phyloP scores from a whole-genome alignment of 2,888 invertebrate genomes.

The Linnaemya vulpina region DNA sequence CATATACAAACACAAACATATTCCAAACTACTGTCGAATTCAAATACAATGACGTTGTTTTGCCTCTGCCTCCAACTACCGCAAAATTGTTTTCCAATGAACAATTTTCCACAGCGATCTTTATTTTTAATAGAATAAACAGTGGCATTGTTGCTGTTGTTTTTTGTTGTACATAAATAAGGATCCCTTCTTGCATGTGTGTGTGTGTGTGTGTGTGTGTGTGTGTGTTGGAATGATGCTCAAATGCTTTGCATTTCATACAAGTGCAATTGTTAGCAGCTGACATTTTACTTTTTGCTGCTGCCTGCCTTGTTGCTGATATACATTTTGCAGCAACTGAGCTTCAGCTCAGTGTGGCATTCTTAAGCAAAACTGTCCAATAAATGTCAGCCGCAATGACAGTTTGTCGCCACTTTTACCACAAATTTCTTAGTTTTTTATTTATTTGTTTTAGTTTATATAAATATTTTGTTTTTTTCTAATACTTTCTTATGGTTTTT shows the following conservation, averaged over 20 bases:
- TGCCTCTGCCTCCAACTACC: neutral
- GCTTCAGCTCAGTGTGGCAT: slow-evolving; percentile 41
- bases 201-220: slow-evolving; percentile 11
- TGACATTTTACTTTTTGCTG: neutral
- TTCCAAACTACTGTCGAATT: neutral
- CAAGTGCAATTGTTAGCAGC: neutral
- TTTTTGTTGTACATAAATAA: neutral
- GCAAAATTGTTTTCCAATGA: neutral
- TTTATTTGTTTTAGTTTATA: slow-evolving; percentile 48
- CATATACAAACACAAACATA: neutral
- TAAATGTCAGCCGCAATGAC: slow-evolving; percentile 70
- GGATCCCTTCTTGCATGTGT: neutral
- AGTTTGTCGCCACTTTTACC: slow-evolving; percentile 70
- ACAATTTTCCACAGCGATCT: neutral
- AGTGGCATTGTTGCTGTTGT: neutral
- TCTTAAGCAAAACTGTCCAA: slow-evolving; percentile 62
- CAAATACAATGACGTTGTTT: neutral
- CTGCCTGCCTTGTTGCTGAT: slow-evolving; percentile 3
- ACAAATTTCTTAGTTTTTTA: slow-evolving; percentile 55
- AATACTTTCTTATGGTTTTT: neutral
- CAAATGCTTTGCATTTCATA: neutral
- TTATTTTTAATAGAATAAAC: slow-evolving; percentile 26
- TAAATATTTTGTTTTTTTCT: no score
- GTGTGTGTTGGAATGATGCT: slow-evolving; percentile 2
- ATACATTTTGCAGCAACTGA: neutral